phyloP scores from a whole-genome alignment of 2,888 invertebrate genomes.

The Herminia tarsipennalis region DNA sequence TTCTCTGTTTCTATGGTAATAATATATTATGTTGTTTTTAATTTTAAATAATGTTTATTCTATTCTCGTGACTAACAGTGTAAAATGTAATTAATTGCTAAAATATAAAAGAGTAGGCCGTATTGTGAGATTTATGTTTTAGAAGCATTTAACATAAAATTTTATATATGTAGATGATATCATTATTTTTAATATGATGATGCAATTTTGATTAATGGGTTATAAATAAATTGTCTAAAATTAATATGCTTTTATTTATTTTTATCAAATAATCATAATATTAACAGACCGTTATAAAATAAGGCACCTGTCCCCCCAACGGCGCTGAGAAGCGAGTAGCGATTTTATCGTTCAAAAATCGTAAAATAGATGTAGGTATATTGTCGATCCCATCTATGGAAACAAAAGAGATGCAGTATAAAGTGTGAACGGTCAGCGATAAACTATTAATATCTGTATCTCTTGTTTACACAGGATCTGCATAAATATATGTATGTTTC shows the following conservation, averaged over 20 bases:
- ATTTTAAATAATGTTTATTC: constrained; percentile 75
- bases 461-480: no score
- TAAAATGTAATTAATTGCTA: constrained; percentile 65
- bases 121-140: constrained; percentile 80
- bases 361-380: no score
- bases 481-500: no score
- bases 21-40: constrained; percentile 76
- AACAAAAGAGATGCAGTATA: no score
- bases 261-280: no score
- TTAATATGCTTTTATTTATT: constrained; percentile 42
- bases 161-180: constrained; percentile 79
- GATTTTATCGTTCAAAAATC: no score
- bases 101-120: constrained; percentile 63
- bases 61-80: constrained; percentile 73
- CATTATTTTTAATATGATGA: constrained; percentile 82
- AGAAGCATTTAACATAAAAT: constrained; percentile 82
- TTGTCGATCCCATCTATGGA: no score
- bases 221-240: constrained; percentile 79
- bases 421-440: no score
- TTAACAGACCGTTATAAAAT: no score
- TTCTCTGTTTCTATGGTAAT: constrained; percentile 68
- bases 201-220: constrained; percentile 81
- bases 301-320: no score
- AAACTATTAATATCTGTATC: no score
- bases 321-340: no score